Percentiles rank a stretch among this genome's conserved stretches.
Evolutionary conservation across 2,888 invertebrate species (phyloP).

Genomic region (Drosophila fungiperda): DNA sequence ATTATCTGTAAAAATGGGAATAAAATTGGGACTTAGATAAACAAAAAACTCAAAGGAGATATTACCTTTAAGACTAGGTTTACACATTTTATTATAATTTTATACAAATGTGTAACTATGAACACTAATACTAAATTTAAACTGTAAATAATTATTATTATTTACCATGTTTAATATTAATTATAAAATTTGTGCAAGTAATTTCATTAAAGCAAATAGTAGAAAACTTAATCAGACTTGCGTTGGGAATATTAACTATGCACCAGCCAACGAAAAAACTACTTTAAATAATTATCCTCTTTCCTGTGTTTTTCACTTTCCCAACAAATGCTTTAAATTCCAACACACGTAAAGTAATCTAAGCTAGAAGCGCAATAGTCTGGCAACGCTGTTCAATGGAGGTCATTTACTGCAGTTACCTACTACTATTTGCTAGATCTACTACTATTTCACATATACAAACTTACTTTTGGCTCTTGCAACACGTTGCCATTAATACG

Average conservation of each 20-base stretch:
- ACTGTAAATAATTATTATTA: not conserved
- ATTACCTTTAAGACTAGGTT: not conserved
- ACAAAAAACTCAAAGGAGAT: not conserved
- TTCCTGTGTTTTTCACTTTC: not conserved
- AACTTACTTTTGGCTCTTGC: conserved; percentile 49
- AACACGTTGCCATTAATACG: conserved; percentile 80
- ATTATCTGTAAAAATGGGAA: not conserved
- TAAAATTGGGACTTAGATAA: not conserved
- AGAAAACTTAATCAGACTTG: not conserved
- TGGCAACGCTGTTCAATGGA: conserved; percentile 45
- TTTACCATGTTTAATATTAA: not conserved
- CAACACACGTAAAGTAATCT: not conserved
- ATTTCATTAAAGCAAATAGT: not conserved
- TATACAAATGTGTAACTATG: too few species aligned
- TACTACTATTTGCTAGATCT: conserved; percentile 51
- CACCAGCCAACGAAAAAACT: too few species aligned
- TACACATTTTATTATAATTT: too few species aligned
- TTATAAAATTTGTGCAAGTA: not conserved
- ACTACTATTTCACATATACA: conserved; percentile 55
- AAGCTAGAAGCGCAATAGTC: conserved; percentile 8
- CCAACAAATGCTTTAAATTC: not conserved
- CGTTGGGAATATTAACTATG: too few species aligned
- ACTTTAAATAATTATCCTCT: not conserved
- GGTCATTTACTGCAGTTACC: conserved; percentile 37
- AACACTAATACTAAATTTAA: not conserved